Evolutionary conservation across 2,888 invertebrate species (phyloP).

Genomic region (Drosophila emarginata): DNA sequence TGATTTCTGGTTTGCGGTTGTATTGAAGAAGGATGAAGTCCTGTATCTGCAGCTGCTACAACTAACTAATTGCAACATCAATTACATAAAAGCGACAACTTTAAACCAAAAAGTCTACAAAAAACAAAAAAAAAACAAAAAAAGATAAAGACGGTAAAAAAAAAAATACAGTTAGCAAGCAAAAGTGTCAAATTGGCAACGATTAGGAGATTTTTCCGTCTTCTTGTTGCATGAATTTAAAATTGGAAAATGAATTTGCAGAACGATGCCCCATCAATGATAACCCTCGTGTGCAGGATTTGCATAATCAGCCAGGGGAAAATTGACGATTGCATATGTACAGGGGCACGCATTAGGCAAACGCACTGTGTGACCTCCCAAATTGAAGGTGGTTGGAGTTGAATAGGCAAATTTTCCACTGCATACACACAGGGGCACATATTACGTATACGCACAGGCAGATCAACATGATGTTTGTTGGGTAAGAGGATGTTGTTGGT

Average conservation of each 20-base stretch:
- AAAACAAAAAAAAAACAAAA: background rate
- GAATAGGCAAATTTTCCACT: background rate
- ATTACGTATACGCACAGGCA: conserved; percentile 41
- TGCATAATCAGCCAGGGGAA: conserved; percentile 37
- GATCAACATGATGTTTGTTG: too few relatives aligned
- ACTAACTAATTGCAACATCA: conserved; percentile 33
- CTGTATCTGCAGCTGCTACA: conserved; percentile 27
- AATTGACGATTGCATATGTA: conserved; percentile 37
- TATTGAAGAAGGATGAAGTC: conserved; percentile 27
- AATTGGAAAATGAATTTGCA: conserved; percentile 8
- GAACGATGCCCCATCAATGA: background rate
- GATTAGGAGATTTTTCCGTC: conserved; percentile 26
- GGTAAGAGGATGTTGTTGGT: background rate
- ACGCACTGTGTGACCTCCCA: background rate
- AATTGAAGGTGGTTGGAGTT: background rate
- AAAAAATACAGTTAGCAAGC: conserved; percentile 1
- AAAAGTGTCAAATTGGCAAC: conserved; percentile 8
- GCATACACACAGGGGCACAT: background rate
- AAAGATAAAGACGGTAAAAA: background rate
- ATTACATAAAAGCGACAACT: conserved; percentile 1
- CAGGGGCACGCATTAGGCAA: conserved; percentile 5
- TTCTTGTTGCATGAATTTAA: background rate
- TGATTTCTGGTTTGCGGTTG: conserved; percentile 43
- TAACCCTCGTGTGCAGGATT: conserved; percentile 11
- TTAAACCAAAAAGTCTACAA: background rate